Conservation (phyloP, 2,888 invertebrate genomes). For the Furcula furcula region DNA sequence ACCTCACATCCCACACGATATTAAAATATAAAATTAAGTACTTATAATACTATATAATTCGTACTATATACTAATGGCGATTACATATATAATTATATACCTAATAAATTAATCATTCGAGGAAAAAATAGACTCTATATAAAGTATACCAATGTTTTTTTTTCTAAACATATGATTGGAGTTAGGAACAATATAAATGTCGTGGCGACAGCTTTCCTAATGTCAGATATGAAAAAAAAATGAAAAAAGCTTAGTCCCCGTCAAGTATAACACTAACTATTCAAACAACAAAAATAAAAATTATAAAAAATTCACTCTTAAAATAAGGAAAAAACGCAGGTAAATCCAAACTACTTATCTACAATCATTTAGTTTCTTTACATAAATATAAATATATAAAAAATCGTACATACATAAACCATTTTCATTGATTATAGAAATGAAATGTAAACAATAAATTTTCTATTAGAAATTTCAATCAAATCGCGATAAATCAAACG, state of each 20-base stretch:
- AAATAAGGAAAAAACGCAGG: constrained; percentile 49
- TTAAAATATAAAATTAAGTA: constrained; percentile 24
- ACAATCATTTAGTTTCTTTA: constrained; percentile 44
- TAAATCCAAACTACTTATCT: constrained; percentile 55
- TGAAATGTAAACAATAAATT: constrained; percentile 47
- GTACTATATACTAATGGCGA: not conserved
- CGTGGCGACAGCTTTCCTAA: constrained; percentile 8
- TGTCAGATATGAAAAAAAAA: constrained; percentile 13
- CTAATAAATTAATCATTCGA: not conserved
- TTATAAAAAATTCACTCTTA: constrained; percentile 39
- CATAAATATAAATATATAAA: constrained; percentile 63
- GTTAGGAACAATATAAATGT: constrained; percentile 21
- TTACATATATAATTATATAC: constrained; percentile 15
- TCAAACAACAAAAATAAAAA: constrained; percentile 44
- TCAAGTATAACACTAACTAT: constrained; percentile 36
- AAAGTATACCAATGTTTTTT: constrained; percentile 3
- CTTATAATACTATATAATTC: constrained; percentile 10
- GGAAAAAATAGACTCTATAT: constrained; percentile 6
- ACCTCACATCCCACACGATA: constrained; percentile 18
- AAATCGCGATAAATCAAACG: constrained; percentile 43
- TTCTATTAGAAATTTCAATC: constrained; percentile 50
- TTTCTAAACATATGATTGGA: constrained; percentile 1
- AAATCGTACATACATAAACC: constrained; percentile 46
- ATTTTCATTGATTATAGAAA: constrained; percentile 34
- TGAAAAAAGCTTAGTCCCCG: constrained; percentile 15